These are phyloP conservation scores for Mastacembelus armatus DNA, from an alignment of 2,797 vertebrate genomes.

Conservation along the genomic window DNA sequence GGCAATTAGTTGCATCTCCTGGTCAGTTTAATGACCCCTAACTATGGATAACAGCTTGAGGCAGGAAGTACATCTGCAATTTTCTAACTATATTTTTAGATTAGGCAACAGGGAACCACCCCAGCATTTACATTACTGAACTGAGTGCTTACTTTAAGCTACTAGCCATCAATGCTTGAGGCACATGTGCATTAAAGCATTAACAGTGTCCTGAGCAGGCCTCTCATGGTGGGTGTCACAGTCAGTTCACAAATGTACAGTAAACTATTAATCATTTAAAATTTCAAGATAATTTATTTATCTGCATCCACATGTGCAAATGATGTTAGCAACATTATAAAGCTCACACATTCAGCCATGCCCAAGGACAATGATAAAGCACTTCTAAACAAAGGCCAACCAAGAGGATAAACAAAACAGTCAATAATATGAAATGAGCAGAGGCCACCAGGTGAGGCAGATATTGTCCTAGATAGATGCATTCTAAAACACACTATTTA, in stretches of 20 bases:
- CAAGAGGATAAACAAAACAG: constrained; percentile 21
- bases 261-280: constrained; percentile 26
- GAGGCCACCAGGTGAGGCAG: constrained; percentile 53
- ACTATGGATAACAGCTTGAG: constrained; percentile 11
- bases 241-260: constrained; percentile 4
- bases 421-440: constrained; percentile 23
- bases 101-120: background rate
- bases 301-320: constrained; percentile 2
- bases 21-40: constrained; percentile 35
- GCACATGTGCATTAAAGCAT: constrained; percentile 3
- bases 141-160: background rate
- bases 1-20: constrained; percentile 41
- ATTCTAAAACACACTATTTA: constrained; percentile 64
- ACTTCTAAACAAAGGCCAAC: constrained; percentile 31
- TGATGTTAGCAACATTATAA: constrained; percentile 9
- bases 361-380: constrained; percentile 15
- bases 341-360: no score
- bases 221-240: background rate
- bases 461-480: constrained; percentile 58
- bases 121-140: background rate
- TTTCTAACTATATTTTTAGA: constrained; percentile 23
- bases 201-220: background rate
- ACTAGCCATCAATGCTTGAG: background rate
- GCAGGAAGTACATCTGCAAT: constrained; percentile 19
- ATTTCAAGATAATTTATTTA: background rate